Evolutionary conservation across 2,113 vertebrate species (phyloP).

Genomic region (Rattus norvegicus): GRCr8 NC_086033.1:104493501-104494000

Average conservation of each 20-base stretch:
- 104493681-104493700: not conserved
- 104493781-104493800: not conserved
- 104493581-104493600: too few species aligned
- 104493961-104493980: not conserved
- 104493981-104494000: too few species aligned
- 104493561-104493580: too few species aligned
- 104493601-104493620: constrained; percentile 75
- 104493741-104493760: not conserved
- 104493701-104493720: not conserved
- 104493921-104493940: not conserved
- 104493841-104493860: not conserved
- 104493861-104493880: not conserved
- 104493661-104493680: not conserved
- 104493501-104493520: too few species aligned
- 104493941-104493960: not conserved
- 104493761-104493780: not conserved
- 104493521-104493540: too few species aligned
- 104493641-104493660: constrained; percentile 61
- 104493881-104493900: not conserved
- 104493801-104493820: not conserved
- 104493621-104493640: constrained; percentile 70
- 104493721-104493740: not conserved
- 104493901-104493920: not conserved
- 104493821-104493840: not conserved
- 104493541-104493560: too few species aligned